These are phyloP conservation scores for Coenobita brevimanus DNA, from an alignment of 1,140 invertebrate genomes.

Conservation along the genomic window DNA sequence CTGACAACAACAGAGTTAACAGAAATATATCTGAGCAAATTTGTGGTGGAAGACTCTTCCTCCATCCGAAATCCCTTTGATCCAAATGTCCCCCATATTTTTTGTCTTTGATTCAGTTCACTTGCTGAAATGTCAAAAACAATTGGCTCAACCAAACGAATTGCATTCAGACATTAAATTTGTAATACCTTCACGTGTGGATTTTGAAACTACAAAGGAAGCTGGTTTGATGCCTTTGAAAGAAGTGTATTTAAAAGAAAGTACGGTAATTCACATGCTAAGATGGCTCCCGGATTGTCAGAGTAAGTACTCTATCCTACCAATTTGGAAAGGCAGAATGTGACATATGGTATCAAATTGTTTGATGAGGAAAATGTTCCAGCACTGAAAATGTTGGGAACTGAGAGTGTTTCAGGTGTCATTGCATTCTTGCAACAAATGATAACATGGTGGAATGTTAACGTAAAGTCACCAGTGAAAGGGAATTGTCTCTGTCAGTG, in stretches of 20 bases:
- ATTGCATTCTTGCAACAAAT: not conserved
- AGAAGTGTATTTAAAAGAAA: not conserved
- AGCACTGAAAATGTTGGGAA: too few species aligned
- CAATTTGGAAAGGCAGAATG: not conserved
- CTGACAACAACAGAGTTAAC: not conserved
- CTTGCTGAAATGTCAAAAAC: too few species aligned
- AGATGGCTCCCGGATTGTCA: not conserved
- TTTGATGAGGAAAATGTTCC: not conserved
- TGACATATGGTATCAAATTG: not conserved
- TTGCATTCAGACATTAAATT: not conserved
- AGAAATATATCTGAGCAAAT: too few species aligned
- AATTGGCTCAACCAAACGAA: too few species aligned
- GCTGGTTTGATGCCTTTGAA: not conserved
- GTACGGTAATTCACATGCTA: not conserved
- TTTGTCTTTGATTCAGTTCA: too few species aligned
- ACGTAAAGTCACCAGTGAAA: not conserved
- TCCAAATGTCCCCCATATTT: too few species aligned
- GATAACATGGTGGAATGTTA: not conserved
- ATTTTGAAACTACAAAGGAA: not conserved
- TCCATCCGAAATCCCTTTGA: too few species aligned
- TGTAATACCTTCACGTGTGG: not conserved
- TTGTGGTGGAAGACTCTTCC: too few species aligned
- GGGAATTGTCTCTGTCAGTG: not conserved
- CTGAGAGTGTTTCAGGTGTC: too few species aligned
- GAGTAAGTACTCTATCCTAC: not conserved